Evolutionary conservation across 2,797 vertebrate species (phyloP).

Genomic region (Microchirus variegatus): DNA sequence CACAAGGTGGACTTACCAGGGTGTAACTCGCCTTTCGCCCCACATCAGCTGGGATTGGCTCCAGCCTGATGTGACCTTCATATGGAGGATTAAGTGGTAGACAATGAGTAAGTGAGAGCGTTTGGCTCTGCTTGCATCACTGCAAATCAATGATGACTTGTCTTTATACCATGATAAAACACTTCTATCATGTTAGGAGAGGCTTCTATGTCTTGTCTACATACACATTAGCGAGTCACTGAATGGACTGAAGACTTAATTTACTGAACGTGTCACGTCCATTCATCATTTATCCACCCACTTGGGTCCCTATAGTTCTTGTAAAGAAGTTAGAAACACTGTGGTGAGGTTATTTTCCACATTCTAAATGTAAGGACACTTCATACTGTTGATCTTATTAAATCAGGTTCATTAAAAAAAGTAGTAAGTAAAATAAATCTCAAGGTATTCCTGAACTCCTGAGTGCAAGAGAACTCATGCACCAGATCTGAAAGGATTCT

Average conservation of each 20-base stretch:
- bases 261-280: not conserved
- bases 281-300: not conserved
- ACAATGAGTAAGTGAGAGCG: too few relatives aligned
- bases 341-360: too few relatives aligned
- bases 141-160: conserved; percentile 8
- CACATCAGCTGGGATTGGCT: too few relatives aligned
- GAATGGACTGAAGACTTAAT: not conserved
- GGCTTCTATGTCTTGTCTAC: not conserved
- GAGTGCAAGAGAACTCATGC: too few relatives aligned
- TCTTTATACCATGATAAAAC: not conserved
- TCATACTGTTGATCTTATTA: not conserved
- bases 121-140: not conserved
- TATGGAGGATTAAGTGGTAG: too few relatives aligned
- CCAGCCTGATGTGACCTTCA: too few relatives aligned
- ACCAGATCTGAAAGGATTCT: too few relatives aligned
- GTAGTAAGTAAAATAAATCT: not conserved
- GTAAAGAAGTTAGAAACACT: too few relatives aligned
- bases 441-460: too few relatives aligned
- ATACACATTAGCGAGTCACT: not conserved
- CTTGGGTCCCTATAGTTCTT: not conserved
- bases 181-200: not conserved
- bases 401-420: not conserved
- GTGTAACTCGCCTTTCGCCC: too few relatives aligned
- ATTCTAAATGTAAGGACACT: too few relatives aligned
- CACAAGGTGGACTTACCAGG: too few relatives aligned